Conservation (phyloP, 2,797 vertebrate species). For the Garrulus glandarius region DNA sequence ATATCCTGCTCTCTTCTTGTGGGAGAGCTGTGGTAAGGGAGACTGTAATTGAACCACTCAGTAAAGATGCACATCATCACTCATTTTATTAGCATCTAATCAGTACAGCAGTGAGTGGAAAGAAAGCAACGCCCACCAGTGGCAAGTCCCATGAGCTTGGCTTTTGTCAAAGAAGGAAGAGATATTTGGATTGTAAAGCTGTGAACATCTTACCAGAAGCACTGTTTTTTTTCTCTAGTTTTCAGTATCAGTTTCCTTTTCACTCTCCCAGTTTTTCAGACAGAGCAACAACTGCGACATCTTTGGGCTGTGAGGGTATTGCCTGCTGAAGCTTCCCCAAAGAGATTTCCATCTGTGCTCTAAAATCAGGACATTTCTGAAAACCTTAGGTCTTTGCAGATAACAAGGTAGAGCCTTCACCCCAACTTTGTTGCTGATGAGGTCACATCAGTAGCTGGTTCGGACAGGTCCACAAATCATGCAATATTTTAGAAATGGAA, state of each 20-base stretch:
- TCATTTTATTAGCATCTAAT: background rate
- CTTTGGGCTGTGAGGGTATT: background rate
- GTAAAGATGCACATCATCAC: background rate
- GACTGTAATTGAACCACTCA: background rate
- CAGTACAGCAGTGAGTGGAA: background rate
- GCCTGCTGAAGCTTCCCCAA: background rate
- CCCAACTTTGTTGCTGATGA: background rate
- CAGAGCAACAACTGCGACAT: background rate
- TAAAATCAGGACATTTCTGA: background rate
- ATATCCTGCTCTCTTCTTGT: background rate
- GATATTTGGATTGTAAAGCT: background rate
- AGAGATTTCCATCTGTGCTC: background rate
- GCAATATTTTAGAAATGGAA: background rate
- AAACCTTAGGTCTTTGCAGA: background rate
- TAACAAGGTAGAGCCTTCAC: background rate
- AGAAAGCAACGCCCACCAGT: background rate
- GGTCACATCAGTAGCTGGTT: background rate
- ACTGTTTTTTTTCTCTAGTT: background rate
- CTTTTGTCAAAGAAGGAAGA: background rate
- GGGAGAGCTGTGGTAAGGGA: background rate
- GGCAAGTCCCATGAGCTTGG: background rate
- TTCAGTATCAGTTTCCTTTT: background rate
- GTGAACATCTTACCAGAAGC: constrained; percentile 2
- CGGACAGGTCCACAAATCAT: fast-evolving
- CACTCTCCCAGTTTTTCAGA: background rate